Evolutionary conservation across 1,140 invertebrate species (phyloP).

Genomic region (Papilio dardanus): DNA sequence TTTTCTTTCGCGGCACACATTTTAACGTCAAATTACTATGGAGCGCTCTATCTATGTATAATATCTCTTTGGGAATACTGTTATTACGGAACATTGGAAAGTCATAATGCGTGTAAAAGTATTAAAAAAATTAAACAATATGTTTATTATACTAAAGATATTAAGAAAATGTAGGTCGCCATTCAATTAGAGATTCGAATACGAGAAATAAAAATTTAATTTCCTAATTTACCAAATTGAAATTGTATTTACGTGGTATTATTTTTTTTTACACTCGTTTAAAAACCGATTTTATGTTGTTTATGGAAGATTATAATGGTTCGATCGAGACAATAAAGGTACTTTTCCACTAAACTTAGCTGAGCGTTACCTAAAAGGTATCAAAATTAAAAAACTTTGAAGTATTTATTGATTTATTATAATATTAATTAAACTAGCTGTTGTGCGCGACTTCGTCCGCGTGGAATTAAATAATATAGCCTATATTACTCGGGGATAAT

Average conservation of each 20-base stretch:
- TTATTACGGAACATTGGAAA: conserved; percentile 15
- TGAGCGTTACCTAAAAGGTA: neutral
- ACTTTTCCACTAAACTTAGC: neutral
- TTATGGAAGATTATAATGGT: conserved; percentile 12
- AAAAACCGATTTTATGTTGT: conserved; percentile 19
- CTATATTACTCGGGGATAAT: too few relatives aligned
- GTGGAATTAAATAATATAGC: too few relatives aligned
- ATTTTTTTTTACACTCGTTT: conserved; percentile 27
- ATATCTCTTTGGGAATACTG: neutral
- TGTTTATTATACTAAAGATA: conserved; percentile 24
- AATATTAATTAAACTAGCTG: too few relatives aligned
- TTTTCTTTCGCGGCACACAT: too few relatives aligned
- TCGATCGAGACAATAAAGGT: neutral
- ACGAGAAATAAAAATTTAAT: conserved; percentile 16
- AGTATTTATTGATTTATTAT: too few relatives aligned
- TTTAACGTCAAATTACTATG: too few relatives aligned
- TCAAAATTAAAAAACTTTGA: neutral
- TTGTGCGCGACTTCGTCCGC: too few relatives aligned
- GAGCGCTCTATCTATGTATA: too few relatives aligned
- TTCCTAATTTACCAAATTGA: conserved; percentile 31
- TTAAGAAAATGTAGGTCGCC: conserved; percentile 24
- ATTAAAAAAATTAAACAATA: conserved; percentile 30
- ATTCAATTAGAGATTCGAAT: conserved; percentile 19
- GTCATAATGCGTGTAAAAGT: neutral
- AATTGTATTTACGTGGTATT: conserved; percentile 13